A percentile compares a stretch with the other conserved stretches of the same genome.
phyloP scores from a whole-genome alignment of 1,140 invertebrate species.

The Magallana gigas region DNA sequence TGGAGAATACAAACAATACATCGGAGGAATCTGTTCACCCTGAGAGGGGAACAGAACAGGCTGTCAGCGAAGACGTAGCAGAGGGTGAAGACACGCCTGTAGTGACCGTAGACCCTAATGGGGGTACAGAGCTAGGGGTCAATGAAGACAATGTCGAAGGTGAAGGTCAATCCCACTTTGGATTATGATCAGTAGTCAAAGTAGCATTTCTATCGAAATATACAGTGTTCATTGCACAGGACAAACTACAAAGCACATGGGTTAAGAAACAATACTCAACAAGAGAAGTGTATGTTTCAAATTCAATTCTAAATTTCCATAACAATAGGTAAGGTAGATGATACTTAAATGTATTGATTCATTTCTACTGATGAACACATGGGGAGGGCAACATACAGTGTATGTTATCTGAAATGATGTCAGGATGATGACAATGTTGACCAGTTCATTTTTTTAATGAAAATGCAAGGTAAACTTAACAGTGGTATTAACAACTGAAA shows the following conservation, averaged over 20 bases:
- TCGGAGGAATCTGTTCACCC: background rate
- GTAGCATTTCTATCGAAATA: background rate
- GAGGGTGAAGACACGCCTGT: constrained; percentile 46
- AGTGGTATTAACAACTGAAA: too few species aligned
- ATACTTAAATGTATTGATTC: too few species aligned
- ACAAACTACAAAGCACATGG: background rate
- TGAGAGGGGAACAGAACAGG: constrained; percentile 70
- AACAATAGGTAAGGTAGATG: too few species aligned
- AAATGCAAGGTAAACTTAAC: too few species aligned
- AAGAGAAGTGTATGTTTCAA: too few species aligned
- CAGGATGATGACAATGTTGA: too few species aligned
- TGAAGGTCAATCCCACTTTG: constrained; percentile 39
- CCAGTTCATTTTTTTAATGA: too few species aligned
- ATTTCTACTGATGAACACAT: too few species aligned
- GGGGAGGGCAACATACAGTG: too few species aligned
- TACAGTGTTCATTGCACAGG: constrained; percentile 17
- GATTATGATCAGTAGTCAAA: constrained; percentile 20
- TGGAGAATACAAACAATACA: constrained; percentile 31
- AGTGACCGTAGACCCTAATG: constrained; percentile 13
- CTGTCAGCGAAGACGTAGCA: constrained; percentile 57
- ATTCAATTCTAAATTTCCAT: too few species aligned
- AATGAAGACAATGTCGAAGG: constrained; percentile 60
- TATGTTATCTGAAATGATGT: too few species aligned
- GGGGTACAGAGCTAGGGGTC: constrained; percentile 70
- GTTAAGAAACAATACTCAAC: too few species aligned